Evolutionary conservation across 2,797 vertebrate genomes (phyloP).

Genomic region (Sebastes miniatus): DNA sequence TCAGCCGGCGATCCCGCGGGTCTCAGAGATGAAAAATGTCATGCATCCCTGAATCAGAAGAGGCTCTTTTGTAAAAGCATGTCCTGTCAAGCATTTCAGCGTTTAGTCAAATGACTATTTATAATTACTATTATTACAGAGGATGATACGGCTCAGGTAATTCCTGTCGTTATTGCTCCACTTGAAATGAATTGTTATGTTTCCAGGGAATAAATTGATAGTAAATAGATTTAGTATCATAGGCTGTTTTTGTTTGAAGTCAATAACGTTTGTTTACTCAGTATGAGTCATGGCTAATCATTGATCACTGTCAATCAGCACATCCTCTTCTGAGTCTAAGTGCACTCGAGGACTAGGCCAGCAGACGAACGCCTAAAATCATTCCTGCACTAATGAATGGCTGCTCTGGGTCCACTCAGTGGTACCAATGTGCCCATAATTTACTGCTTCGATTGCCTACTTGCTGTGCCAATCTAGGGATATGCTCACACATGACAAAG

Average conservation of each 20-base stretch:
- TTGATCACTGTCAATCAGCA: not conserved
- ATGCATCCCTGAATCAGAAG: not conserved
- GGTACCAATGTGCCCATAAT: not conserved
- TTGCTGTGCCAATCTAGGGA: slow-evolving; percentile 17
- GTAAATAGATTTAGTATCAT: not conserved
- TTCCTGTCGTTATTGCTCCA: not conserved
- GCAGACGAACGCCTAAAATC: slow-evolving; percentile 10
- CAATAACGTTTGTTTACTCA: slow-evolving; percentile 10
- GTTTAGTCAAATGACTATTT: not conserved
- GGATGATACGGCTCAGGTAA: not conserved
- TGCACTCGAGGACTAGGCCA: not conserved
- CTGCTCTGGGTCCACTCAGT: not conserved
- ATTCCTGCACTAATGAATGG: slow-evolving; percentile 3
- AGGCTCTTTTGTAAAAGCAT: not conserved
- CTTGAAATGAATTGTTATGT: slow-evolving; percentile 16
- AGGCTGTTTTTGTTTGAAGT: not conserved
- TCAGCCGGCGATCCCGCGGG: too few relatives aligned
- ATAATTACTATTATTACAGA: not conserved
- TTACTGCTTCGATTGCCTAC: not conserved
- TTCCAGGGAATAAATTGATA: not conserved
- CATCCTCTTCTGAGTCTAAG: not conserved
- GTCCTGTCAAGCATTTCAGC: not conserved
- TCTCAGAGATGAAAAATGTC: not conserved
- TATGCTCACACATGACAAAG: not conserved
- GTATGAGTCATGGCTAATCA: slow-evolving; percentile 16